phyloP scores from a whole-genome alignment of 1,140 invertebrate genomes.

The Drosophila dunni region DNA sequence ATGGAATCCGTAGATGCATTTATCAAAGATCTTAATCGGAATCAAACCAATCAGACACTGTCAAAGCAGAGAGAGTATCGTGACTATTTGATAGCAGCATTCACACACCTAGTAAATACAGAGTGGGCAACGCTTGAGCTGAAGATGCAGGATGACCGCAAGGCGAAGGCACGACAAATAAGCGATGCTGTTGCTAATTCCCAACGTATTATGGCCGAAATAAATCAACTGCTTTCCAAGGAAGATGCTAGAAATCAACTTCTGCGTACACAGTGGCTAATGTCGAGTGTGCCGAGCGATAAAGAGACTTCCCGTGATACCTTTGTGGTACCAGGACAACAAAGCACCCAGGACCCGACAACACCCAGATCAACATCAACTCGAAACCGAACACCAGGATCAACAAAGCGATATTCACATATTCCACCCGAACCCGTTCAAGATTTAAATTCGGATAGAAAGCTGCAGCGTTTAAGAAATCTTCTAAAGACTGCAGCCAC shows the following conservation, averaged over 20 bases:
- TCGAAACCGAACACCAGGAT: neutral
- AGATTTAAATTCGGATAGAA: neutral
- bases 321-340: slow-evolving; percentile 14
- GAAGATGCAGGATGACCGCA: neutral
- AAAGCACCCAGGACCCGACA: neutral
- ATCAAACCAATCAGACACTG: slow-evolving; percentile 1
- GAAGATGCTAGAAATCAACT: neutral
- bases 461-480: neutral
- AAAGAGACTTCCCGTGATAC: neutral
- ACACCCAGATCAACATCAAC: neutral
- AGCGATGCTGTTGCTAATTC: neutral
- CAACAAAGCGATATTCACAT: neutral
- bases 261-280: neutral
- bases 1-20: slow-evolving; percentile 44
- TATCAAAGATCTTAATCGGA: slow-evolving; percentile 33
- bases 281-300: neutral
- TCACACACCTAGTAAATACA: slow-evolving; percentile 25
- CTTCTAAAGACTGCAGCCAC: neutral
- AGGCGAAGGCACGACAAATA: slow-evolving; percentile 4
- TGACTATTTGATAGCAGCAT: slow-evolving; percentile 48
- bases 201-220: slow-evolving; percentile 23
- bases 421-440: neutral
- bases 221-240: slow-evolving; percentile 12
- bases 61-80: slow-evolving; percentile 31
- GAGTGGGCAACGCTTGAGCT: slow-evolving; percentile 7